These are phyloP conservation scores for Danaus plexippus DNA, from an alignment of 1,140 invertebrate species.

Conservation along the genomic window DNA sequence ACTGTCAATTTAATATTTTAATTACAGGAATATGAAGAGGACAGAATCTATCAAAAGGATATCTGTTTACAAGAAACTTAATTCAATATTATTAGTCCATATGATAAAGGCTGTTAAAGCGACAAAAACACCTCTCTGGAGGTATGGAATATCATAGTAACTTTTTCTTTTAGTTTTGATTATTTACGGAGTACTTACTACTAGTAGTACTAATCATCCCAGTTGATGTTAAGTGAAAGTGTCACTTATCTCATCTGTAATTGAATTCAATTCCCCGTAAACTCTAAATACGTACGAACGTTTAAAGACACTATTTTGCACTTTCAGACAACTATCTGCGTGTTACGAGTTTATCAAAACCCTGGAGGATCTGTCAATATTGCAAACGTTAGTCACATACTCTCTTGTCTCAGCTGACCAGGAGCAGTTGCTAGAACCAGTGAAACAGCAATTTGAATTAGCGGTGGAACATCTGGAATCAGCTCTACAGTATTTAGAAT, in stretches of 20 bases:
- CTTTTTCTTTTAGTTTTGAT: no score
- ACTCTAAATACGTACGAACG: no score
- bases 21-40: constrained; percentile 36
- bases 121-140: constrained; percentile 37
- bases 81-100: constrained; percentile 34
- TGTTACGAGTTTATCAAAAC: constrained; percentile 43
- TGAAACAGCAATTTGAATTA: constrained; percentile 28
- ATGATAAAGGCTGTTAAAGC: constrained; percentile 38
- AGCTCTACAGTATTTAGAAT: constrained; percentile 36
- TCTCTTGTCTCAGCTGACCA: constrained; percentile 12
- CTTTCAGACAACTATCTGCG: constrained; percentile 44
- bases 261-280: no score
- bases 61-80: constrained; percentile 46
- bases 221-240: no score
- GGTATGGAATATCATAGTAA: constrained; percentile 28
- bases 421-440: constrained; percentile 13
- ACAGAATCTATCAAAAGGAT: constrained; percentile 32
- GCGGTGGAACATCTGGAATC: constrained; percentile 34
- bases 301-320: no score
- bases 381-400: constrained; percentile 14
- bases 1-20: constrained; percentile 3
- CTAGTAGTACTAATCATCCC: no score
- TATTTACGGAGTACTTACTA: no score
- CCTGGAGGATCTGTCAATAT: constrained; percentile 39
- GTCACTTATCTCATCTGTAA: no score